Conservation (phyloP, 1,140 invertebrate species). For the Caenorhabditis inopinata region DNA sequence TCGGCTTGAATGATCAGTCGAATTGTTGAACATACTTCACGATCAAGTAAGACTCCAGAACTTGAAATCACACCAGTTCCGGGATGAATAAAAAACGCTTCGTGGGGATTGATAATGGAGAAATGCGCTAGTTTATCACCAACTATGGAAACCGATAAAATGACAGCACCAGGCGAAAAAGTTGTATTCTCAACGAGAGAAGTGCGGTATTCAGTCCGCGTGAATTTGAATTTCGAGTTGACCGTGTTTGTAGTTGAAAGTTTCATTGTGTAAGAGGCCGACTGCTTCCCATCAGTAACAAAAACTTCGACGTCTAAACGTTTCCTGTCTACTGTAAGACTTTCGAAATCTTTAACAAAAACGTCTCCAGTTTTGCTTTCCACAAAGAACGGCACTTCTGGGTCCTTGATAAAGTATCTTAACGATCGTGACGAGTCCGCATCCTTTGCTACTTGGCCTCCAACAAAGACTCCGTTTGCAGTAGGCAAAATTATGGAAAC, state of each 20-base stretch:
- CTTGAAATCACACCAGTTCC: slow-evolving; percentile 32
- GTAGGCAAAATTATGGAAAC: slow-evolving; percentile 31
- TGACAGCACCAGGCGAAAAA: background rate
- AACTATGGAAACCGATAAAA: background rate
- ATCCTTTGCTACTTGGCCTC: slow-evolving; percentile 24
- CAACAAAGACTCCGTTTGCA: slow-evolving; percentile 30
- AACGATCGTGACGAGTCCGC: slow-evolving; percentile 36
- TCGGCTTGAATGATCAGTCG: slow-evolving; percentile 1
- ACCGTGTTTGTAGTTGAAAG: slow-evolving; percentile 19
- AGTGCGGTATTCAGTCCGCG: slow-evolving; percentile 32
- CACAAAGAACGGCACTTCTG: background rate
- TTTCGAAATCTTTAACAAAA: background rate
- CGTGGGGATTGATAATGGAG: slow-evolving; percentile 3
- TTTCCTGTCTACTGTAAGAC: background rate
- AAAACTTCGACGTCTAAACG: slow-evolving; percentile 50
- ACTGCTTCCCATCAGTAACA: slow-evolving; percentile 56
- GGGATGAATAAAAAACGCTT: slow-evolving; percentile 32
- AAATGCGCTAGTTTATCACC: slow-evolving; percentile 4
- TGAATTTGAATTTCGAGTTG: slow-evolving; percentile 43
- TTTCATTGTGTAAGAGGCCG: slow-evolving; percentile 41
- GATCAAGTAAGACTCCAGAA: background rate
- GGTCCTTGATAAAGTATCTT: slow-evolving; percentile 38
- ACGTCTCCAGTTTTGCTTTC: slow-evolving; percentile 27
- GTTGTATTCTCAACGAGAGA: slow-evolving; percentile 51
- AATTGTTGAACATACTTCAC: background rate